A percentile compares a stretch with the other conserved stretches of the same genome.
Conservation (phyloP, 2,888 invertebrate species). For the Tuta absoluta region DNA sequence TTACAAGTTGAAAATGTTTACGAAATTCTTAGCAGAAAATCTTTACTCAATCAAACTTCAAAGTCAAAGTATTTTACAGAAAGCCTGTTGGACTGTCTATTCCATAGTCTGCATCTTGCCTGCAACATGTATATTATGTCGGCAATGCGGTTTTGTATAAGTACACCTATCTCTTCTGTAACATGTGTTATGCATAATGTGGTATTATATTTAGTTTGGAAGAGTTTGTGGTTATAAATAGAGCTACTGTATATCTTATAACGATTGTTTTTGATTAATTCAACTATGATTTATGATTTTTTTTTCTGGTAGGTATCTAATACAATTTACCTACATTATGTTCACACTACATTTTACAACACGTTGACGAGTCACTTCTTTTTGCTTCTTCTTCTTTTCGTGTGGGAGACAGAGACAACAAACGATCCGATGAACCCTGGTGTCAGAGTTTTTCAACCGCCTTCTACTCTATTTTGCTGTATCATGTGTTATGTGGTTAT, state of each 20-base stretch:
- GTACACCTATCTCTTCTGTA: background rate
- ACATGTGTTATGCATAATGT: background rate
- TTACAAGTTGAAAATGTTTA: too few relatives aligned
- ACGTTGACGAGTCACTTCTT: too few relatives aligned
- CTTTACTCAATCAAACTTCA: background rate
- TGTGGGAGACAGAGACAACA: too few relatives aligned
- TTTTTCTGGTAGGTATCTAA: too few relatives aligned
- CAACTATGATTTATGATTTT: background rate
- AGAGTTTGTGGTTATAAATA: background rate
- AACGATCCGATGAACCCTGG: too few relatives aligned
- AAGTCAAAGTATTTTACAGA: background rate
- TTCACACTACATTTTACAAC: too few relatives aligned
- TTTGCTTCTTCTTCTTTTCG: too few relatives aligned
- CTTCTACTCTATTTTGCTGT: too few relatives aligned
- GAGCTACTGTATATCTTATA: background rate
- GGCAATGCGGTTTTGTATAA: conserved; percentile 10
- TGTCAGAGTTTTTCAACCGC: too few relatives aligned
- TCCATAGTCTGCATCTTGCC: background rate
- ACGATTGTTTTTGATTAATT: background rate
- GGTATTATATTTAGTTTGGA: background rate
- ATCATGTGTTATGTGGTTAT: background rate
- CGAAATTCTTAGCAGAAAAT: too few relatives aligned
- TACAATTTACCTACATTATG: too few relatives aligned
- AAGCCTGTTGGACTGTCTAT: background rate
- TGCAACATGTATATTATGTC: background rate